phyloP scores from a whole-genome alignment of 2,888 invertebrate species.

The Hirtodrosophila cameraria region DNA sequence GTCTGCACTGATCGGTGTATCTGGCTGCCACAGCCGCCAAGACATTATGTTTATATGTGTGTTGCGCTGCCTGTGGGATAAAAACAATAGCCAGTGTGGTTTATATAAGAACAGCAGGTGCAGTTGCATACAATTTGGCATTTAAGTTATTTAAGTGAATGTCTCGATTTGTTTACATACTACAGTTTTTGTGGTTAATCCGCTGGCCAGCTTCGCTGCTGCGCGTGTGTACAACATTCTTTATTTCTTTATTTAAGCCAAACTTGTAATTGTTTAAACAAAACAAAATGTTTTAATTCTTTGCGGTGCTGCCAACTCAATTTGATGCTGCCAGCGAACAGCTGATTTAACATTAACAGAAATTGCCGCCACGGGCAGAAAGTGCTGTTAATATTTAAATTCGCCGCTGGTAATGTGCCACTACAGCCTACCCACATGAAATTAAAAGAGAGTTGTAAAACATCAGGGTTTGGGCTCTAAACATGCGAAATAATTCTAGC shows the following conservation, averaged over 20 bases:
- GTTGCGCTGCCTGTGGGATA: constrained; percentile 55
- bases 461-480: no score
- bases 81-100: constrained; percentile 40
- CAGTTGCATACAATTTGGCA: not conserved
- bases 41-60: constrained; percentile 28
- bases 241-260: constrained; percentile 42
- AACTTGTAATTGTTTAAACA: constrained; percentile 37
- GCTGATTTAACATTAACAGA: constrained; percentile 30
- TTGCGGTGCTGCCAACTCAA: constrained; percentile 36
- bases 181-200: constrained; percentile 45
- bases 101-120: constrained; percentile 77
- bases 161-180: constrained; percentile 48
- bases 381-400: no score
- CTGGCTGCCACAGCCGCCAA: constrained; percentile 3
- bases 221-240: constrained; percentile 75
- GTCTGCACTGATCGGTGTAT: constrained; percentile 15
- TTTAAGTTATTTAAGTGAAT: not conserved
- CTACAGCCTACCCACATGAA: no score
- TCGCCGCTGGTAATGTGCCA: no score
- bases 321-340: constrained; percentile 3
- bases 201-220: constrained; percentile 45
- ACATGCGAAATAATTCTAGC: no score
- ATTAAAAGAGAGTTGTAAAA: no score
- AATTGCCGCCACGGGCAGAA: no score
- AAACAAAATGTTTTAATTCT: constrained; percentile 23